Base-by-base conservation (phyloP, 64 coral and sea anemone genomes). In the Montipora capricornis region DNA sequence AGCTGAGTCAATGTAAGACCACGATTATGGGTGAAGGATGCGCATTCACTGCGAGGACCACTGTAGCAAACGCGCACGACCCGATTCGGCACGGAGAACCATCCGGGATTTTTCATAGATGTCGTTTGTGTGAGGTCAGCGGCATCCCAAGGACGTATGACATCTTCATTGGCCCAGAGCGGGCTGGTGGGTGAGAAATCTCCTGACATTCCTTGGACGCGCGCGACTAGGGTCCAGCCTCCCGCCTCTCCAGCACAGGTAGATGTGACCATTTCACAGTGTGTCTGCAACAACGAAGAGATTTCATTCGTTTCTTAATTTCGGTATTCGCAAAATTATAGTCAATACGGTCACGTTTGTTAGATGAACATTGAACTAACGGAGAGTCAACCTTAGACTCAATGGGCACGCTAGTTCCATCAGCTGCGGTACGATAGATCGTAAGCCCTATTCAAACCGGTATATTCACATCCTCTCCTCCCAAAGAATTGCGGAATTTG, bases 61-160 rank as follows among this genome's bases (percentile, higher is more conserved):
- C 97, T 99, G 47, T 92, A 99, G 69, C 97, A 99, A 20, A 96
- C 89, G 90, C 51, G 93, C 19, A 99, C 74, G 4, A 69, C 94
- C 9, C 89, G 86, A 77, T 80, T 96, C 17, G 89, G 22, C 20
- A 99, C 81, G 12, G 89, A 80, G 29, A 93, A 96, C 97, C 97
- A 99, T 45, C 97, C 97, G 2, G 95, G 78, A n/a, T 99, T 99
- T 81, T 99, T 99, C 97, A 99, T 99, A 16, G 97, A 96, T 19
- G 81, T 91, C 24, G 90, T 89, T 58, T 92, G 91, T 15, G 89
- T 92, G 3, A 99, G 84, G 75, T 99, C 97, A 87, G 97, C 92
- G 13, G 92, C 91, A 52, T 92, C 80, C 69, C 94, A 87, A 14
- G 89, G 92, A 76, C 89, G 91, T 11, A 99, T 90, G 10, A 96